phyloP scores from a whole-genome alignment of 1,140 invertebrate species.

The Heliconius melpomene region DNA sequence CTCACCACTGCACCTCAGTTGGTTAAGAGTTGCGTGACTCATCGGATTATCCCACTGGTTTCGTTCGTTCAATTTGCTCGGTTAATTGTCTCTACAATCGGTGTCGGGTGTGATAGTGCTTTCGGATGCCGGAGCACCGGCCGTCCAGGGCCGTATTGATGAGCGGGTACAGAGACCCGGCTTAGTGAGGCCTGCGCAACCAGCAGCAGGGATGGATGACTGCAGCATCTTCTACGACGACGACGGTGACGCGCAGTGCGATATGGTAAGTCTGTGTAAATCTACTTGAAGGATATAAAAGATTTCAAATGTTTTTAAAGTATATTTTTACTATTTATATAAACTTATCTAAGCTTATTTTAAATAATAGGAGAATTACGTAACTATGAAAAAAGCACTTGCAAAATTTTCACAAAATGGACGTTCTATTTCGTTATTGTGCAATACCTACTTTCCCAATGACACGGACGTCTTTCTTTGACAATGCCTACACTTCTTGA shows the following conservation, averaged over 20 bases:
- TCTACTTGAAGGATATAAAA: background rate
- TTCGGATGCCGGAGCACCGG: slow-evolving; percentile 69
- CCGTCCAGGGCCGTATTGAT: slow-evolving; percentile 52
- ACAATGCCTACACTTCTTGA: background rate
- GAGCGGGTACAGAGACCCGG: slow-evolving; percentile 57
- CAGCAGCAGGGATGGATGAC: slow-evolving; percentile 73
- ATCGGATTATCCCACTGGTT: slow-evolving; percentile 69
- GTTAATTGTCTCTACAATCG: slow-evolving; percentile 50
- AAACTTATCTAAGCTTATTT: background rate
- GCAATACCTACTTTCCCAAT: slow-evolving; percentile 31
- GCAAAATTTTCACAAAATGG: slow-evolving; percentile 58
- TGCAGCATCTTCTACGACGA: slow-evolving; percentile 76
- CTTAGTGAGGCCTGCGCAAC: slow-evolving; percentile 56
- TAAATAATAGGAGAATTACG: slow-evolving; percentile 41
- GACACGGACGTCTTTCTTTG: background rate
- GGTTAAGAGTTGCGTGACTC: slow-evolving; percentile 65
- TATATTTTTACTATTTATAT: background rate
- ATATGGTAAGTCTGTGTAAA: slow-evolving; percentile 61
- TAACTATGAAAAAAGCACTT: slow-evolving; percentile 48
- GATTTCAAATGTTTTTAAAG: background rate
- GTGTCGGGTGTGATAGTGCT: slow-evolving; percentile 52
- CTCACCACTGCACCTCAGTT: slow-evolving; percentile 49
- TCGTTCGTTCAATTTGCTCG: slow-evolving; percentile 51
- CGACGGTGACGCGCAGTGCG: slow-evolving; percentile 75
- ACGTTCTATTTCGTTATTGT: slow-evolving; percentile 49